These are phyloP conservation scores for Trididemnum miniatum DNA, from an alignment of 23 tunicate species.

Conservation along the genomic window DNA sequence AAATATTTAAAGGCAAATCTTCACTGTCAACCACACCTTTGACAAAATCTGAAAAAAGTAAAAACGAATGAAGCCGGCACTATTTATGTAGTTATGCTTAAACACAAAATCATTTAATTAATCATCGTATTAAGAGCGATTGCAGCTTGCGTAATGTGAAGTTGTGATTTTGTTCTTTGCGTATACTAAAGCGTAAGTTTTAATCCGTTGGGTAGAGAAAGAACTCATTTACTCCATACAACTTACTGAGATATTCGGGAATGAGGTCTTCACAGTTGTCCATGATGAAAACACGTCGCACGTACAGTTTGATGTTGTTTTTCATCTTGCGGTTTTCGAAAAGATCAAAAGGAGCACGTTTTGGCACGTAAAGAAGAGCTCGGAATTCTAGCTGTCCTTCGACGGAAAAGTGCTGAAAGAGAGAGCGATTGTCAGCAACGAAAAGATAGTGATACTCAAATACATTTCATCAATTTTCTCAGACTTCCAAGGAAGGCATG, in stretches of 20 bases:
- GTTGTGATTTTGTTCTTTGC: no score
- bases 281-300: slow-evolving; percentile 96
- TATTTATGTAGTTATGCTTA: no score
- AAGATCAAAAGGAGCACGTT: slow-evolving; percentile 95
- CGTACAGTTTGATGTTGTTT: slow-evolving; percentile 96
- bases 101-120: no score
- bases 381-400: slow-evolving; percentile 97
- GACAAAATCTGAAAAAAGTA: slow-evolving; percentile 68
- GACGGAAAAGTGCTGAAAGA: slow-evolving; percentile 92
- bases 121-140: no score
- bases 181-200: no score
- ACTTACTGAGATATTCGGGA: slow-evolving; percentile 95
- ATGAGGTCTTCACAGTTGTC: slow-evolving; percentile 97
- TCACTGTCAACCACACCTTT: slow-evolving; percentile 98
- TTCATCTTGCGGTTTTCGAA: slow-evolving; percentile 93
- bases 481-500: slow-evolving; percentile 85
- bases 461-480: no score
- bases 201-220: no score
- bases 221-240: no score
- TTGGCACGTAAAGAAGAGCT: slow-evolving; percentile 87
- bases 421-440: no score
- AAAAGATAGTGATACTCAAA: no score
- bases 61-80: no score
- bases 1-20: slow-evolving; percentile 94
- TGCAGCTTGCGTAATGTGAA: no score